phyloP scores from a whole-genome alignment of 2,113 vertebrate genomes.

The Mystacornis crossleyi region DNA sequence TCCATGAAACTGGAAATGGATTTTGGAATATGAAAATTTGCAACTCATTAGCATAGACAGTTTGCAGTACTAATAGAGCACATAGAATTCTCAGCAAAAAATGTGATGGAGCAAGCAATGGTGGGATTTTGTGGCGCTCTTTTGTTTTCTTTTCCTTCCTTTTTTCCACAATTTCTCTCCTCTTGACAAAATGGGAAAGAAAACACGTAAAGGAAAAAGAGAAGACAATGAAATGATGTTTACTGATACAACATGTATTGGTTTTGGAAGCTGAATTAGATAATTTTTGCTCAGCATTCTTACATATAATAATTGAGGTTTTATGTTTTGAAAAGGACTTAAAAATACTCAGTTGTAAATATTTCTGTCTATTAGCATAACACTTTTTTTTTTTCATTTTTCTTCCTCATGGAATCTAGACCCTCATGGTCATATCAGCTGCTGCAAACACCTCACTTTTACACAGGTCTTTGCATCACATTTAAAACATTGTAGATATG shows the following conservation, averaged over 20 bases:
- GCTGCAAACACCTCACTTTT: background rate
- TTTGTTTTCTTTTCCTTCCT: background rate
- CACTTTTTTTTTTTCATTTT: background rate
- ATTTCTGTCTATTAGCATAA: background rate
- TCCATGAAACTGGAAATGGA: background rate
- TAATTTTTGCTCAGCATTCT: background rate
- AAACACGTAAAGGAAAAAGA: background rate
- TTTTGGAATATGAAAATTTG: background rate
- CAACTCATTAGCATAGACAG: background rate
- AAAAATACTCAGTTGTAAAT: background rate
- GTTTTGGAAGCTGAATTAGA: background rate
- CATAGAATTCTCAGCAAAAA: background rate
- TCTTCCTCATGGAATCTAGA: background rate
- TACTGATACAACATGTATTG: background rate
- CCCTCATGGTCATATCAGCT: background rate
- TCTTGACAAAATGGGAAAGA: background rate
- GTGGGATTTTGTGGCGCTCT: background rate
- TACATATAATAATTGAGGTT: background rate
- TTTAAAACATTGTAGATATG: constrained; percentile 12
- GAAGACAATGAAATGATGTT: background rate
- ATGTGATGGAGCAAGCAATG: background rate
- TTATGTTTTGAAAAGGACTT: background rate
- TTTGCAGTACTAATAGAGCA: background rate
- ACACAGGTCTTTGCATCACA: background rate
- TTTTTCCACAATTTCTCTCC: background rate